Base-by-base conservation (phyloP, 2,797 vertebrate genomes). In the Phataginus tricuspis region DNA sequence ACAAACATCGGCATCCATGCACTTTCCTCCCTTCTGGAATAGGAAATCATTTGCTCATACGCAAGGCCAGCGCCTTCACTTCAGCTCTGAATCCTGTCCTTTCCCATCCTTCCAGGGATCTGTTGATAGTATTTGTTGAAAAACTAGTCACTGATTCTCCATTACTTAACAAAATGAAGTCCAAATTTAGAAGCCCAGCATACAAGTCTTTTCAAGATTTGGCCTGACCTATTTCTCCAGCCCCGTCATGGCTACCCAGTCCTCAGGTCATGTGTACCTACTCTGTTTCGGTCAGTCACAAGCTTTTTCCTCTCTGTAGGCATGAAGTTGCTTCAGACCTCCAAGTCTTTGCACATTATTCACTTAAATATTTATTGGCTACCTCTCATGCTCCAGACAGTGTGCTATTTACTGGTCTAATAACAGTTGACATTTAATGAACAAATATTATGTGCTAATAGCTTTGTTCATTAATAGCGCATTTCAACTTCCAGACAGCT, bases 241-340 rank as follows among this genome's bases (percentile, higher is more conserved):
- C 4, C 19, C 31, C 29, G 27, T 6, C 59, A 15, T 18, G 63
- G 53, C 53, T 31, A 57, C 10, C 0, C 5, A 25, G 71, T 34
- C 51, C 42, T 1, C n/a, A 4, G 0, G 19, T 45, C 45, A 45
- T 45, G 39, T 0, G 6, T 0, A 1, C 21, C 53, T 6, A 27
- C 7, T 49, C 23, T 4, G 69, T 12, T 55, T 27, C 8, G 0
- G 4, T 39, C 64, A 11, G 34, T 23, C 53, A 37, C 55, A 63
- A 1, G 19, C 21, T 25, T 2, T n/a, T 61, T 51, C 42, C 15
- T 85, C 66, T 53, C 59, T 21, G 1, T 1, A 68, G 71, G 29
- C 19, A 42, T 27, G 12, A 29, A 21, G 39, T 23, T 39, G 42
- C 66, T n/a, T 53, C 4, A 64, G 66, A 34, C 51, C 42, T 6